Base-by-base conservation (phyloP, 2,888 invertebrate genomes). In the Aproaerema taeniolella region DNA sequence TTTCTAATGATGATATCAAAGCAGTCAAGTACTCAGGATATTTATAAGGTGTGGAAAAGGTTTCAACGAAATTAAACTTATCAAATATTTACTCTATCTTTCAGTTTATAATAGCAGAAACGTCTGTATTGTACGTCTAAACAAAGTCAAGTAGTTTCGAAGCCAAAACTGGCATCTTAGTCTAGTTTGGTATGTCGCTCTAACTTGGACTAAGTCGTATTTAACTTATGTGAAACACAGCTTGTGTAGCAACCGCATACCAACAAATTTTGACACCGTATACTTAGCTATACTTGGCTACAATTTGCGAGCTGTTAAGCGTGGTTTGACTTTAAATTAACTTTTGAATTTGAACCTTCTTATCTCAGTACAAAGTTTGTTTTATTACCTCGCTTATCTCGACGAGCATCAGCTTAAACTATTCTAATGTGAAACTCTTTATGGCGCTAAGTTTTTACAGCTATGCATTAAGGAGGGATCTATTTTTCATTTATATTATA, bases 121-220 rank as follows among this genome's bases (percentile, higher is more conserved):
- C n/a, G n/a, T n/a, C n/a, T 14, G 30, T 29, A 29, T 52, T 55
- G 53, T 60, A 49, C 50, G 42, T 49, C 45, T 55, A 55, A 64
- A 62, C 66, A 62, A 65, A 71, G 65, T 67, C 57, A 53, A 62
- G 62, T 61, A 63, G 68, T 63, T 67, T 61, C 56, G 52, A 51
- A 66, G 62, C 69, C 72, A 63, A 72, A 75, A 74, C 70, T 72
- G 58, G 64, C 66, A 53, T 70, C 79, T 77, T 74, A 72, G 69
- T 61, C 60, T 67, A 67, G 69, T 76, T 75, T 50, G 69, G 69
- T 75, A 64, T 75, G 79, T 74, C 68, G 63, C 67, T 47, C 52
- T 53, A 80, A 80, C 68, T 81, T 78, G 55, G 64, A 57, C 74
- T 76, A 80, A 81, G 77, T 81, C 76, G 77, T 79, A 80, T 81